A percentile compares a stretch with the other conserved stretches of the same genome.
Conservation (phyloP, 2,797 vertebrate genomes). For the Moxostoma hubbsi region DNA sequence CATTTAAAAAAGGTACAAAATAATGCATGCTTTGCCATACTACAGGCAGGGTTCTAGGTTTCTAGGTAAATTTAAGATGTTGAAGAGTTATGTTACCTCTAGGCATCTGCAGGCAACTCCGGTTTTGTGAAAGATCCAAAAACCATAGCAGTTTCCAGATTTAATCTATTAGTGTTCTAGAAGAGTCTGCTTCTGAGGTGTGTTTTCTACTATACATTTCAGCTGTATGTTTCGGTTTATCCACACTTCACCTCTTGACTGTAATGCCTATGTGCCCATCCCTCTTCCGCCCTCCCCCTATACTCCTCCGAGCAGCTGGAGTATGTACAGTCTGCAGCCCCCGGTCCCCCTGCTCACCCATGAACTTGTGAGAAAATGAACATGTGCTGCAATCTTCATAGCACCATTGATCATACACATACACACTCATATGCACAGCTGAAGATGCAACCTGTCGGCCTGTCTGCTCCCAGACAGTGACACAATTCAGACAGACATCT, state of each 20-base stretch:
- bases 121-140: constrained; percentile 17
- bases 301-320: constrained; percentile 54
- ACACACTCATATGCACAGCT: constrained; percentile 20
- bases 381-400: constrained; percentile 41
- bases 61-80: not conserved
- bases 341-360: not conserved
- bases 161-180: constrained; percentile 11
- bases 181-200: not conserved
- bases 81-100: constrained; percentile 41
- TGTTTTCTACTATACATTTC: too few relatives aligned
- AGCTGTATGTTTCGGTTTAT: not conserved
- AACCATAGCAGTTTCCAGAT: constrained; percentile 8
- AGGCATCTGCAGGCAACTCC: constrained; percentile 31
- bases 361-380: constrained; percentile 40
- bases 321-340: constrained; percentile 47
- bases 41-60: too few relatives aligned
- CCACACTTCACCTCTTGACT: constrained; percentile 23
- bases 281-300: constrained; percentile 28
- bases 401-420: constrained; percentile 10
- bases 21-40: not conserved
- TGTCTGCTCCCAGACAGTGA: constrained; percentile 50
- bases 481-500: not conserved
- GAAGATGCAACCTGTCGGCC: constrained; percentile 37
- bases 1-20: not conserved
- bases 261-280: constrained; percentile 12